A percentile compares a stretch with the other conserved stretches of the same genome.
phyloP scores from a whole-genome alignment of 2,888 invertebrate genomes.

The Mesorhabditis sp. region DNA sequence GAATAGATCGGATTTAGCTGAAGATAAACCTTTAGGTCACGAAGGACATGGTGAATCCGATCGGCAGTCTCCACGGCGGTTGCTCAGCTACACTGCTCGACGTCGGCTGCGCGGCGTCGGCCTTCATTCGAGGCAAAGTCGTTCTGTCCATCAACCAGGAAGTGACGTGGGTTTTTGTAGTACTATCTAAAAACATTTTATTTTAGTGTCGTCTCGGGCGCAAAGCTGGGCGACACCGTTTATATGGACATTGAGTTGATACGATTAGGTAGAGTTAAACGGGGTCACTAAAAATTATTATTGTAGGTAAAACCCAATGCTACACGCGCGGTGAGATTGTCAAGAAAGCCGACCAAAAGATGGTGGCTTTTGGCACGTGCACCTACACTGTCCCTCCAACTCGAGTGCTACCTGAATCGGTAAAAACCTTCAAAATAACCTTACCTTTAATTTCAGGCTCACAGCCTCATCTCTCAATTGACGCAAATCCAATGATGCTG shows the following conservation, averaged over 20 bases:
- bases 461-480: background rate
- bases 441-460: background rate
- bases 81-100: conserved; percentile 3
- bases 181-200: too few species aligned
- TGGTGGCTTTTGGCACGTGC: conserved; percentile 5
- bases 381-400: conserved; percentile 5
- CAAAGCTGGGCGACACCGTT: background rate
- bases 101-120: background rate
- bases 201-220: background rate
- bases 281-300: background rate
- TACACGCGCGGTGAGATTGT: background rate
- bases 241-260: conserved; percentile 4
- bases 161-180: background rate
- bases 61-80: background rate
- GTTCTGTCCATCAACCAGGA: conserved; percentile 3
- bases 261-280: background rate
- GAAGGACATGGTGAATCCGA: conserved; percentile 6
- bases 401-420: background rate
- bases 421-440: background rate
- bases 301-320: conserved; percentile 1
- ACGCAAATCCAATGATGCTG: background rate
- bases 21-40: background rate
- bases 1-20: background rate
- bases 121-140: background rate
- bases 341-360: background rate